These are phyloP conservation scores for Aramus guarauna DNA, from an alignment of 2,113 vertebrate species.

Conservation along the genomic window DNA sequence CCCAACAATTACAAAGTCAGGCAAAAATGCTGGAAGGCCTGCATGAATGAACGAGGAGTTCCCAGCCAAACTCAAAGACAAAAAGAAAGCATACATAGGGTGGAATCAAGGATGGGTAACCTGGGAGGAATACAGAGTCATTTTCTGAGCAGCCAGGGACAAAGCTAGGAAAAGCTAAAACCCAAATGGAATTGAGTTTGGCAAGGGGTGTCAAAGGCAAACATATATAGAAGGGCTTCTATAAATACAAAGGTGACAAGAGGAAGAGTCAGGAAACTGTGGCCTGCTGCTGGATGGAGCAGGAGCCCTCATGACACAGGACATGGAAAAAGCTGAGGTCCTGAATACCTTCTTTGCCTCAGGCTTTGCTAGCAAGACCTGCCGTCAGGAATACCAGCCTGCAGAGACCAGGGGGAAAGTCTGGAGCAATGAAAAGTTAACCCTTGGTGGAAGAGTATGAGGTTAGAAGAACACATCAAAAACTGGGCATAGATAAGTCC, in stretches of 20 bases:
- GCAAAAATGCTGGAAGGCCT: background rate
- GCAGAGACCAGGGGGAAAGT: background rate
- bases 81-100: background rate
- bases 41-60: background rate
- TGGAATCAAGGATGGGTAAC: background rate
- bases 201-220: background rate
- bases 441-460: background rate
- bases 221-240: background rate
- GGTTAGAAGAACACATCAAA: background rate
- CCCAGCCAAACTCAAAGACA: background rate
- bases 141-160: background rate
- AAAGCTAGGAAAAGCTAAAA: background rate
- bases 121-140: background rate
- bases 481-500: background rate
- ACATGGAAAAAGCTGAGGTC: background rate
- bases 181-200: background rate
- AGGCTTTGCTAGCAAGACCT: background rate
- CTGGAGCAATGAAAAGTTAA: background rate
- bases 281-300: background rate
- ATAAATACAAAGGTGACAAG: background rate
- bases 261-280: background rate
- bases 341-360: background rate
- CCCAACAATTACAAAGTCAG: background rate
- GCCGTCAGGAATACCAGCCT: background rate
- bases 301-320: background rate